Evolutionary conservation across 2,113 vertebrate genomes (phyloP), one percentile per base, ranked within the genome.

Genomic region (Sylvietta virens): DNA sequence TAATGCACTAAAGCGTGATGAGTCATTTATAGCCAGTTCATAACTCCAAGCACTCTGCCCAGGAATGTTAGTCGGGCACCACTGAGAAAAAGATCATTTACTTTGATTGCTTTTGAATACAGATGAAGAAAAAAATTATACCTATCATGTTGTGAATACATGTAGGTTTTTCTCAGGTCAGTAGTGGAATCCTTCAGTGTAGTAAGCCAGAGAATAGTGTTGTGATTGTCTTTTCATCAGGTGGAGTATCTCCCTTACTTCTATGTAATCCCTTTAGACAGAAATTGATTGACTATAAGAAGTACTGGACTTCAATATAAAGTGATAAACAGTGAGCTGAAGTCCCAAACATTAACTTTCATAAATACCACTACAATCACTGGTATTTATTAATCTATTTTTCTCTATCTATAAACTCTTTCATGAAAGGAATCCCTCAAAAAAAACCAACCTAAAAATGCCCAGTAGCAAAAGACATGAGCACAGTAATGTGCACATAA

Each of bases 21-120:
- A 64, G 62, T 96, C 86, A 42, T 56, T 97, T 92, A 61, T 37
- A 82, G 61, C 67, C 84, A 94, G 35, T 80, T 87, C 81, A 70
- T 37, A 87, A 90, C 42, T 87, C 62, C 71, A 89, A 92, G 39
- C 18, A 20, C 54, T 84, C 61, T 79, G 30, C 84, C 86, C 18
- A 27, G 47, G 48, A 70, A 35, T 69, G 67, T 64, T 87, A 54
- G n/a, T 73, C 60, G 58, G 39, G 31, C 72, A 90, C 33, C 42
- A 39, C 33, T 88, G 79, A 76, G 90, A 81, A 96, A 91, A 93
- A 86, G 28, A 50, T 81, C 24, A 70, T 94, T 81, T 81, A 40
- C 24, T 60, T 67, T 69, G n/a, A 80, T 62, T 85, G 53, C 50
- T 84, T 87, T 83, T 78, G 69, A 81, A 86, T 66, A 44, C 17